Base-by-base conservation (phyloP, 2,888 invertebrate genomes). In the Crematogaster levior region DNA sequence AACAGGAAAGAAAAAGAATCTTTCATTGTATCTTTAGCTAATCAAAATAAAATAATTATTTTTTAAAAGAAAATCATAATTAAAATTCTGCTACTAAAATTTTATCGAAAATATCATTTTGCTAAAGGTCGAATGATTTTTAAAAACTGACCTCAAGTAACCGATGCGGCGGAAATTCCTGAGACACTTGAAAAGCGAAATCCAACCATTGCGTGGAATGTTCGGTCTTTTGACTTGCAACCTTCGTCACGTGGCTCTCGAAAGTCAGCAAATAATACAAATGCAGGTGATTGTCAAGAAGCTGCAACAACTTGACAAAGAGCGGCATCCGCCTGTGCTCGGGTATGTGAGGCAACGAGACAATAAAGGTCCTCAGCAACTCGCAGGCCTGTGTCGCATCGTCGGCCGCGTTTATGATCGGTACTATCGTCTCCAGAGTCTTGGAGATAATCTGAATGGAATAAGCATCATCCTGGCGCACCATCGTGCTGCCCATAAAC, bases 401-500 rank as follows among this genome's bases (percentile, higher is more conserved):
- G 34, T 93, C 87, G 0, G 94, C 90, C 9, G 90, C 86, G 30
- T 95, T 93, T 51, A 99, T 95, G 82, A 98, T 97, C 0, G 99
- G 99, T 85, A 99, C 96, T 43, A 99, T 96, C 0, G 98, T 98
- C 91, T 98, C 97, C 24, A 99, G 97, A 5, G 99, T 98, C 92
- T 97, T 97, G 0, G 97, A 96, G 77, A 99, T 98, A 34, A 99
- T 97, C 94, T 98, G 98, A 93, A 99, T 98, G 92, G 98, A 99
- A 94, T 99, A 99, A 0, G 97, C 97, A 92, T 99, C 99, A 93
- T 99, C 99, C 90, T 98, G 98, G 12, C 99, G 96, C 1, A 99
- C 95, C 12, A 99, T 97, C 0, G 98, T 98, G 0, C 97, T 97
- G 0, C 99, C 99, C 97, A 99, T 98, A 92, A 99, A 99, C 0